phyloP scores from a whole-genome alignment of 2,113 vertebrate genomes.

The Ia io region DNA sequence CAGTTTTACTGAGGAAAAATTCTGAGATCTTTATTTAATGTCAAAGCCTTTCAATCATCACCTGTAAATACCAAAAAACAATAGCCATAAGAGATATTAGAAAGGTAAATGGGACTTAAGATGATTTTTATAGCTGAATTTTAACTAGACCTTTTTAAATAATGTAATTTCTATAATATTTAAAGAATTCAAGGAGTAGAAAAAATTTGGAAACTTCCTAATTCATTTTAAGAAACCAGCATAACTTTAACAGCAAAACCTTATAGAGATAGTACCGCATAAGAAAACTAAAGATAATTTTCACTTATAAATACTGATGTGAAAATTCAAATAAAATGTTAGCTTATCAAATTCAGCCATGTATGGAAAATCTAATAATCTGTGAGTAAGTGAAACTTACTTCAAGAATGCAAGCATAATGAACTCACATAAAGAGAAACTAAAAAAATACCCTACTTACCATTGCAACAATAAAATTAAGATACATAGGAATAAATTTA shows the following conservation, averaged over 20 bases:
- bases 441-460: too few relatives aligned
- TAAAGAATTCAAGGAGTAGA: background rate
- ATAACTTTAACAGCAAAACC: background rate
- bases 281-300: background rate
- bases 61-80: background rate
- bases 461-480: too few relatives aligned
- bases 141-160: background rate
- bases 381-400: background rate
- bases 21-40: background rate
- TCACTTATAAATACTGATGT: conserved; percentile 11
- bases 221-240: background rate
- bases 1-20: background rate
- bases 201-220: background rate
- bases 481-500: too few relatives aligned
- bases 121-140: conserved; percentile 29
- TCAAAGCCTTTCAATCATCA: background rate
- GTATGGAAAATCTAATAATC: background rate
- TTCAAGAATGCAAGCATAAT: background rate
- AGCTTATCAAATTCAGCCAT: background rate
- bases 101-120: background rate
- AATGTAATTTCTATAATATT: background rate
- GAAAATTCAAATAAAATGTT: conserved; percentile 33
- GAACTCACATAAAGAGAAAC: too few relatives aligned
- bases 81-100: background rate
- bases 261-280: background rate